Evolutionary conservation across 1,140 invertebrate genomes (phyloP).

Genomic region (Drosophila sproati): DNA sequence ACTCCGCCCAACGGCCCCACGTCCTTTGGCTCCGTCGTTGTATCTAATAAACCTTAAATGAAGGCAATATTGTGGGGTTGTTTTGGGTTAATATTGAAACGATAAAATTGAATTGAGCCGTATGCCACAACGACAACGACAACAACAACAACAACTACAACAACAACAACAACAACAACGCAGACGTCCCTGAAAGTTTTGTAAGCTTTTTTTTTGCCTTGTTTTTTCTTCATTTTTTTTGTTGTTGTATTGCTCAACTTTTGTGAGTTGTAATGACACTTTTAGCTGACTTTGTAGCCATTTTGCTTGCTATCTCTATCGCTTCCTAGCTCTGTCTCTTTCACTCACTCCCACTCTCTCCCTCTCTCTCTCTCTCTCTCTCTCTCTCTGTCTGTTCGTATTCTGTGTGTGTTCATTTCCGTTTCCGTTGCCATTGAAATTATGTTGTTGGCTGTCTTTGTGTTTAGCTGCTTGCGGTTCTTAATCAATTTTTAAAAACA

Average conservation of each 20-base stretch:
- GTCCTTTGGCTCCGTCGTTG: constrained; percentile 60
- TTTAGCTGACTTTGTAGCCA: constrained; percentile 82
- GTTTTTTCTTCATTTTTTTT: constrained; percentile 23
- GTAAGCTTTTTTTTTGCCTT: constrained; percentile 41
- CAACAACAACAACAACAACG: constrained; percentile 8
- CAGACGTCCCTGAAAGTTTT: constrained; percentile 78
- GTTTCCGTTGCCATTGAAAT: constrained; percentile 62
- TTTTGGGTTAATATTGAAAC: constrained; percentile 84
- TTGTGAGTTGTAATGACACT: constrained; percentile 78
- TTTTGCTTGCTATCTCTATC: constrained; percentile 34
- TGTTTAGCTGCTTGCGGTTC: constrained; percentile 54
- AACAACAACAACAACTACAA: constrained; percentile 30
- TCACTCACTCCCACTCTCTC: background rate
- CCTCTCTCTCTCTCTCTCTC: background rate
- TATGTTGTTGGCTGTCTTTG: constrained; percentile 13
- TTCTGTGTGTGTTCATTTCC: constrained; percentile 48
- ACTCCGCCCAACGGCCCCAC: constrained; percentile 14
- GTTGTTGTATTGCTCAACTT: constrained; percentile 40
- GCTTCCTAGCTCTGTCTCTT: background rate
- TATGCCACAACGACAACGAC: constrained; percentile 54
- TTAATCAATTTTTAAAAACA: constrained; percentile 73
- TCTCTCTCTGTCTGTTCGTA: constrained; percentile 6
- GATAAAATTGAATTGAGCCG: constrained; percentile 84
- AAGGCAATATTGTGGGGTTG: constrained; percentile 84
- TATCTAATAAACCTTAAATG: constrained; percentile 84